Base-by-base conservation (phyloP, 1,140 invertebrate genomes). In the Macrosteles quadrilineatus region DNA sequence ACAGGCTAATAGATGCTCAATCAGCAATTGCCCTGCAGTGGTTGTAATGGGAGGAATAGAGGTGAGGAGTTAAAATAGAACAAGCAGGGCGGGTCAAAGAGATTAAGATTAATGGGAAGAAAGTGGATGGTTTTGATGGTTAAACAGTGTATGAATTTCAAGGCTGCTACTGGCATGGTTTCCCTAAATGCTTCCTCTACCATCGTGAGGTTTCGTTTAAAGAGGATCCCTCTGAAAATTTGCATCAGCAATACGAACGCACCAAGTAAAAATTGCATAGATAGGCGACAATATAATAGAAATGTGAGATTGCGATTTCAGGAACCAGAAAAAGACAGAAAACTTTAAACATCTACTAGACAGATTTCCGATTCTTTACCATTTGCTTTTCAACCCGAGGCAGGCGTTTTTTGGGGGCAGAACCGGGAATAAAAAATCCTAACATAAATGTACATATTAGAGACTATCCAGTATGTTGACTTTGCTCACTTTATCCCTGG, bases 181-280 rank as follows among this genome's bases (percentile, higher is more conserved):
- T 25, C 31, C 59, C 27, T 1, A 64, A 63, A 29, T 70, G 68
- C 40, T 70, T 63, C 27, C 67, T n/a, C 4, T 3, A 17, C 9
- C 11, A 66, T 17, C 4, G 67, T 1, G 59, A 69, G 14, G n/a
- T 30, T 21, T 50, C 53, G 23, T 19, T 62, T 17, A 69, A 63
- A 36, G 12, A 69, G 17, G 45, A 59, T 59, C 17, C 21, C 1
- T 29, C 31, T 1, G 53, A 69, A 4, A 69, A 3, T 9, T 19
- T 69, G 12, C 17, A 63, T 4, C 17, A 12, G 2, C 3, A 31
- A 2, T 31, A 23, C 21, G 53, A 69, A n/a, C n/a, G 31, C 29
- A 63, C 27, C n/a, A 2, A 30, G 4, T 1, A 14, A n/a, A 69
- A 69, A 63, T 64, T 21, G 17, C 2, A 2, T 2, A 23, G 27